Evolutionary conservation across 2,797 vertebrate species (phyloP).

Genomic region (Lepidocolaptes lacrymiger): DNA sequence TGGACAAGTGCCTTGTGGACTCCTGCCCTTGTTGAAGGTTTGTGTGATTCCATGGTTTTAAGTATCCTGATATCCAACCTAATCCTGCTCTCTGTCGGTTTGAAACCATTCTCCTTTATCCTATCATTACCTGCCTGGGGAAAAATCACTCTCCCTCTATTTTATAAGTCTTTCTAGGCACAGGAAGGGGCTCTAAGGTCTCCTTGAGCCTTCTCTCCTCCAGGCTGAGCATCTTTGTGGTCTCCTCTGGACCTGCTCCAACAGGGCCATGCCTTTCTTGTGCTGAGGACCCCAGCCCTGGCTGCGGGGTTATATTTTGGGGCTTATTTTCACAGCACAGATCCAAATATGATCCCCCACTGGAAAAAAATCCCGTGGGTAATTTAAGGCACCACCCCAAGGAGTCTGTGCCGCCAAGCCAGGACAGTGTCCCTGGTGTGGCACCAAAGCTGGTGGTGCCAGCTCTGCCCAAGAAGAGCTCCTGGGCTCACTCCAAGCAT

Average conservation of each 20-base stretch:
- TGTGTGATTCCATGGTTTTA: background rate
- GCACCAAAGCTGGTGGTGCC: background rate
- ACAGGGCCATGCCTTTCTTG: fast-evolving
- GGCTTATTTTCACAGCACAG: fast-evolving
- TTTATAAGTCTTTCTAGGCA: fast-evolving
- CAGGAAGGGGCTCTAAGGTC: background rate
- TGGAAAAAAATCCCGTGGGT: background rate
- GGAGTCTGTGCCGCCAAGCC: background rate
- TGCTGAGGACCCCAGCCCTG: background rate
- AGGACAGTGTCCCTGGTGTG: fast-evolving
- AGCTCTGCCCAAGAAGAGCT: background rate
- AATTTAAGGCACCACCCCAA: background rate
- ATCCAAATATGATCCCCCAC: fast-evolving
- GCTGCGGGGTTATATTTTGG: background rate
- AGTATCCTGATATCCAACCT: background rate
- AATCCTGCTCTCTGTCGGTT: background rate
- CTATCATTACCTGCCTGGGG: background rate
- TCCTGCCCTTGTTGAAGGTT: background rate
- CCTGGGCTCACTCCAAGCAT: background rate
- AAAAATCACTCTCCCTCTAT: background rate
- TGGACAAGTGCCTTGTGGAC: background rate
- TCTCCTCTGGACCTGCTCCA: background rate
- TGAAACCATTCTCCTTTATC: background rate
- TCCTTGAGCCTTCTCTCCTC: background rate
- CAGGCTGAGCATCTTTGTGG: background rate